Base-by-base conservation (phyloP, 2,797 vertebrate genomes). In the Galaxias olidus region DNA sequence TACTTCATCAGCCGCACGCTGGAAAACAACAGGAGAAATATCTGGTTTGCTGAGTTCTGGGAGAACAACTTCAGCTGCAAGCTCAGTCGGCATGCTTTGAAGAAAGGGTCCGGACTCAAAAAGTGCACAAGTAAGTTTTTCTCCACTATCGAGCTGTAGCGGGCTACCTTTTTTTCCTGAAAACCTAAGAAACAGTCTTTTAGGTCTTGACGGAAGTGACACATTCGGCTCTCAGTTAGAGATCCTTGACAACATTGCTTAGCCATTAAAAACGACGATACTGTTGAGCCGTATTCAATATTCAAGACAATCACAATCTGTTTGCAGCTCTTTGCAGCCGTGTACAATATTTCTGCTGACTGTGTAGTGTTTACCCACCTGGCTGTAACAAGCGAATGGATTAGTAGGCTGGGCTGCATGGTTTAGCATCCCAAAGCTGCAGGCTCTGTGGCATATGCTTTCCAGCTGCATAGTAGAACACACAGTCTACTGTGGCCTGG, bases 41-140 rank as follows among this genome's bases (percentile, higher is more conserved):
- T 99, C 81, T 99, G 97, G 97, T 99, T 99, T 64, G 97, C 97
- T 0, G 97, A 99, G 85, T 98, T 98, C 78, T 99, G 97, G 97
- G 97, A 99, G 83, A 97, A 98, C 70, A 98, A 99, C 80, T 99
- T 99, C 90, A 96, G 91, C 78, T 99, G 97, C 93, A 98, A 97
- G 84, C 92, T 99, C 82, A 98, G 95, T 87, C 93, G 97, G 12
- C 96, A 98, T 0, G 96, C 96, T 0, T 91, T 97, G 84, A 97
- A 94, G 88, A 97, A 95, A 86, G 97, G 96, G 67, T 96, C 96
- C 40, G 94, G 94, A 55, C 87, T 96, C 83, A 98, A 96, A 83
- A 99, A 99, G 81, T 99, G 97, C 92, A 99, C 97, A 88, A 98
- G 97, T 99, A 95, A 96, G 96, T 90, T 42, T 65, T 55, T 78